These are phyloP conservation scores for Drosophila fulvimacula DNA, from an alignment of 2,888 invertebrate genomes.

Conservation along the genomic window DNA sequence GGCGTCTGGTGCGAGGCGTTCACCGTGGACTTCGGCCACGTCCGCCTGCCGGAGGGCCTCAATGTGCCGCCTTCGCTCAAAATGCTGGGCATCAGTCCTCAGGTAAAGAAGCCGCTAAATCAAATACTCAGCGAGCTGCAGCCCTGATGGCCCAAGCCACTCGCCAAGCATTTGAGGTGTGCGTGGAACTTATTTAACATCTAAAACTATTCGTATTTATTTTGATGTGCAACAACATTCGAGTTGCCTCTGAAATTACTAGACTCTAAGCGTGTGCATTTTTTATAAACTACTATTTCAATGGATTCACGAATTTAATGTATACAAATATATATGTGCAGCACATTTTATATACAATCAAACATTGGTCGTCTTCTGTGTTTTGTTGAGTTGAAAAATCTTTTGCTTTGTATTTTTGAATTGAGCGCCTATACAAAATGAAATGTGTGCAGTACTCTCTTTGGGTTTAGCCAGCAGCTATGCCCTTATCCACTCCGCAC, in stretches of 20 bases:
- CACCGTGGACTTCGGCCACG: constrained; percentile 96
- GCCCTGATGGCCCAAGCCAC: constrained; percentile 55
- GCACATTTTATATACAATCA: constrained; percentile 65
- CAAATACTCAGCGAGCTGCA: constrained; percentile 81
- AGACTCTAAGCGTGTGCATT: constrained; percentile 64
- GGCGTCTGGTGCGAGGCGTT: constrained; percentile 97
- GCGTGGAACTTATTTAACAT: constrained; percentile 41
- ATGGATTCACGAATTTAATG: constrained; percentile 32
- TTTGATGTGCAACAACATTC: constrained; percentile 40
- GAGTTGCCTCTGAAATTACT: constrained; percentile 61
- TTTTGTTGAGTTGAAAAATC: constrained; percentile 58
- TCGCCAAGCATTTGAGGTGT: constrained; percentile 46
- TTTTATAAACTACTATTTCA: constrained; percentile 47
- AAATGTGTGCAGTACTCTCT: constrained; percentile 65
- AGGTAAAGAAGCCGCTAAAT: constrained; percentile 88
- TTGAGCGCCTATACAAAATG: constrained; percentile 75
- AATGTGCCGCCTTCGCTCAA: constrained; percentile 96
- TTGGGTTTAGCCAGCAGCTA: constrained; percentile 43
- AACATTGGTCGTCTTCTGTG: constrained; percentile 62
- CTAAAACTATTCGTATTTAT: constrained; percentile 52
- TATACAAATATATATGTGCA: constrained; percentile 68
- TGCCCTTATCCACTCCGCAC: constrained; percentile 14
- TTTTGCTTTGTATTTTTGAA: constrained; percentile 59
- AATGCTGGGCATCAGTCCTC: constrained; percentile 97
- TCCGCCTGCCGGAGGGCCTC: constrained; percentile 89